Conservation (phyloP, 2,797 vertebrate genomes). For the Coreius guichenoti region DNA sequence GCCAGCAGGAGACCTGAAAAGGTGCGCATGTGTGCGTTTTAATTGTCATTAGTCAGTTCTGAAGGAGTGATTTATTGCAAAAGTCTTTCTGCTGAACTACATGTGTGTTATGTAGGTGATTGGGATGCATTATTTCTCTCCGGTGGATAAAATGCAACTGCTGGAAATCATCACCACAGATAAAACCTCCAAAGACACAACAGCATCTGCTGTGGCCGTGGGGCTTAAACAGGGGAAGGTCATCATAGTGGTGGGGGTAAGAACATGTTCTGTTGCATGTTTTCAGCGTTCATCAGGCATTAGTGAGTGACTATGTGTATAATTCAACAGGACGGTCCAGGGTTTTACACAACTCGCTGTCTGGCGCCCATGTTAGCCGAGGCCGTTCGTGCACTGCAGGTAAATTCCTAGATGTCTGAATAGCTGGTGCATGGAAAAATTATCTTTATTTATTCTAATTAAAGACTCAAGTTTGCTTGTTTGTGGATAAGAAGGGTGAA, state of each 20-base stretch:
- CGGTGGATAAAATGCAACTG: constrained; percentile 88
- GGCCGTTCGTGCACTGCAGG: constrained; percentile 82
- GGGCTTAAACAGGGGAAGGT: constrained; percentile 88
- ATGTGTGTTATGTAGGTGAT: constrained; percentile 75
- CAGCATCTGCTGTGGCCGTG: constrained; percentile 78
- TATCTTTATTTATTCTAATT: background rate
- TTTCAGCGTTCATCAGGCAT: background rate
- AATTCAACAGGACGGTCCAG: constrained; percentile 82
- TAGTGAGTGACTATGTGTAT: background rate
- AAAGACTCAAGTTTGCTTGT: background rate
- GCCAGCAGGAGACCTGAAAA: constrained; percentile 28
- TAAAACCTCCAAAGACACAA: constrained; percentile 84
- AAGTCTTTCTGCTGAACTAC: constrained; percentile 8
- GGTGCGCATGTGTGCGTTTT: constrained; percentile 16
- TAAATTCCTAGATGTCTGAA: constrained; percentile 50
- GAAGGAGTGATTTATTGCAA: background rate
- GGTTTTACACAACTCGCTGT: constrained; percentile 88
- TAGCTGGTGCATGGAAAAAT: too few relatives aligned
- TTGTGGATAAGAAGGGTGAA: background rate
- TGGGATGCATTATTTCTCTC: constrained; percentile 89
- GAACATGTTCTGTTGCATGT: background rate
- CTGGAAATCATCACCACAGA: constrained; percentile 87
- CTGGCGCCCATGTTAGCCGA: constrained; percentile 83
- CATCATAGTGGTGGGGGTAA: constrained; percentile 84
- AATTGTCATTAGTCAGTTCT: background rate